These are phyloP conservation scores for Eupithecia exiguata DNA, from an alignment of 2,888 invertebrate species.

Conservation along the genomic window DNA sequence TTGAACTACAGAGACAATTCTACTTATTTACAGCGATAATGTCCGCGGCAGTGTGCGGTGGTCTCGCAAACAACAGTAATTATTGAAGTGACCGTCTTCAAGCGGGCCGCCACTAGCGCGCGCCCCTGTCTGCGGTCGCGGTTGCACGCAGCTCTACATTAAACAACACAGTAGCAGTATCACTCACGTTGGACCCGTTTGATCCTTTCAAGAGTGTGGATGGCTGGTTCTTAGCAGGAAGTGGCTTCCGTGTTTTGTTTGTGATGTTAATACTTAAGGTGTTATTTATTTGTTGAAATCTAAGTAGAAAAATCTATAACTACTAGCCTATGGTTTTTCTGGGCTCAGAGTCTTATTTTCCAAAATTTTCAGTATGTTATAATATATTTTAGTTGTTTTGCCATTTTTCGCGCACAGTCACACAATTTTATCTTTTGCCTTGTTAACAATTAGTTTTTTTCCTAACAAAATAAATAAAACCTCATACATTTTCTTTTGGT, in stretches of 20 bases:
- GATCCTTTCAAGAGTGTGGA: neutral
- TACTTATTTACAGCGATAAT: neutral
- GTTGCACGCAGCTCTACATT: neutral
- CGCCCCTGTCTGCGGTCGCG: constrained; percentile 15
- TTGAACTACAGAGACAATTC: neutral
- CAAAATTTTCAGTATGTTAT: too few species aligned
- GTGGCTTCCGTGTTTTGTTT: neutral
- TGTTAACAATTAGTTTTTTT: too few species aligned
- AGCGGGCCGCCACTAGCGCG: neutral
- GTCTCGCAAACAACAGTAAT: constrained; percentile 33
- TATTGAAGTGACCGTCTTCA: constrained; percentile 27
- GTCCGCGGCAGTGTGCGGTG: neutral
- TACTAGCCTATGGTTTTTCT: neutral
- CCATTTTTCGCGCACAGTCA: too few species aligned
- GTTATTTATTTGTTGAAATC: neutral
- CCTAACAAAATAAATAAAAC: too few species aligned
- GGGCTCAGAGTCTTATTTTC: neutral
- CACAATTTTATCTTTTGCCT: too few species aligned
- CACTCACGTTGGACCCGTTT: constrained; percentile 8
- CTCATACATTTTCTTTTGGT: too few species aligned
- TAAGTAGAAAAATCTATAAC: neutral
- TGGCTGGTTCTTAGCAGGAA: neutral
- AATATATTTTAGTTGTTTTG: too few species aligned
- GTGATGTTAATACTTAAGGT: neutral
- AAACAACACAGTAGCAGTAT: neutral